Conservation (phyloP, 2,113 vertebrate genomes). For the Solea senegalensis region DNA sequence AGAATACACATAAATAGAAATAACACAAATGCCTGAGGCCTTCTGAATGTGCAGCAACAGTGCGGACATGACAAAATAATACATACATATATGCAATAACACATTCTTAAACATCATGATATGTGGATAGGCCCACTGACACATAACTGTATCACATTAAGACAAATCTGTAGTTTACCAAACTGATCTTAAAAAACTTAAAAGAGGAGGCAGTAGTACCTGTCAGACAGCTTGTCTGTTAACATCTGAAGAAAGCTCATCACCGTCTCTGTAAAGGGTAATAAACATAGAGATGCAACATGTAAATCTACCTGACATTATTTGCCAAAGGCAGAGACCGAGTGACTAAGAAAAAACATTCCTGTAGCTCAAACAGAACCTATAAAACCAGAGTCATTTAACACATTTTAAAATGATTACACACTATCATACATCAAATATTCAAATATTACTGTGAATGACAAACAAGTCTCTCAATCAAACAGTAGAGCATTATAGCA, state of each 20-base stretch:
- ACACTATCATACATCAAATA: neutral
- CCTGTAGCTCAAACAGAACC: neutral
- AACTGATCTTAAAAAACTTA: neutral
- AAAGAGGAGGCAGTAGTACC: slow-evolving; percentile 72
- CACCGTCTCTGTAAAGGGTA: slow-evolving; percentile 86
- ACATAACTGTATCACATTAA: neutral
- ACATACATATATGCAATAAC: neutral
- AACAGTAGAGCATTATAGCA: neutral
- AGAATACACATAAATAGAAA: neutral
- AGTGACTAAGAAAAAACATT: neutral
- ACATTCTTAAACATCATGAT: neutral
- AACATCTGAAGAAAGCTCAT: slow-evolving; percentile 91
- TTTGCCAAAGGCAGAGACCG: neutral
- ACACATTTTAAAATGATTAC: neutral
- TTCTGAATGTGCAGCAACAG: neutral
- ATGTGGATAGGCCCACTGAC: neutral
- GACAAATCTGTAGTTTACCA: neutral
- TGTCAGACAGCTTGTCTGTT: slow-evolving; percentile 89
- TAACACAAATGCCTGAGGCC: neutral
- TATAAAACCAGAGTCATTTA: neutral
- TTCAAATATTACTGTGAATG: neutral
- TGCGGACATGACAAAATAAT: neutral
- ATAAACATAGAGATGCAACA: neutral
- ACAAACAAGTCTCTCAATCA: too few relatives aligned
- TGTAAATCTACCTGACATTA: neutral